These are phyloP conservation scores for Larimichthys polyactis DNA, from an alignment of 2,113 vertebrate species.

Conservation along the genomic window DNA sequence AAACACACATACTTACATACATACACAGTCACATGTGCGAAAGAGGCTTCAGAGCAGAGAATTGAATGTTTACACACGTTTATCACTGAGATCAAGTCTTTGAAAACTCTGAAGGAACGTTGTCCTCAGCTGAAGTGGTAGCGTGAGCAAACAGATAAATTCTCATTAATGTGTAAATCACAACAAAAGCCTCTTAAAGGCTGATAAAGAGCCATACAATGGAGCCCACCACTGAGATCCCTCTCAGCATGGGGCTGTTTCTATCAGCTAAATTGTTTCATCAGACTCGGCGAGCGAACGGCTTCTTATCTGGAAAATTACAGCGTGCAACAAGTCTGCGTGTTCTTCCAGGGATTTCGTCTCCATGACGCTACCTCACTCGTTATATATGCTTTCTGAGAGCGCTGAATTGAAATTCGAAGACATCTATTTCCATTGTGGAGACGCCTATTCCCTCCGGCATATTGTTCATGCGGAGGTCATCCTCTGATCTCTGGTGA, in stretches of 20 bases:
- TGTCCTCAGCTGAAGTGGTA: slow-evolving; percentile 62
- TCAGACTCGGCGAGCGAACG: slow-evolving; percentile 61
- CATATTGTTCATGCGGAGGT: slow-evolving; percentile 42
- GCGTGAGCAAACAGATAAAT: slow-evolving; percentile 78
- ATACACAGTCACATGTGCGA: slow-evolving; percentile 11
- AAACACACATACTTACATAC: slow-evolving; percentile 19
- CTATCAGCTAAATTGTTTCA: slow-evolving; percentile 78
- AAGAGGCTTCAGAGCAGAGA: slow-evolving; percentile 27
- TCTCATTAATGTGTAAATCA: slow-evolving; percentile 82
- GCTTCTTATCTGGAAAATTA: slow-evolving; percentile 73
- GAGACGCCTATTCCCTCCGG: slow-evolving; percentile 20
- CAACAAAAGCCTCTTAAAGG: slow-evolving; percentile 80
- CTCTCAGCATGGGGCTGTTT: slow-evolving; percentile 68
- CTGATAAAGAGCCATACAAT: slow-evolving; percentile 76
- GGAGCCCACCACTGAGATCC: slow-evolving; percentile 66
- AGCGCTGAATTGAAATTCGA: slow-evolving; percentile 29
- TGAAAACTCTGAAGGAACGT: slow-evolving; percentile 31
- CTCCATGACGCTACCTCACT: neutral
- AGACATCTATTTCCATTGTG: slow-evolving; percentile 9
- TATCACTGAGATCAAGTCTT: slow-evolving; percentile 39
- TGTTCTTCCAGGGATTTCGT: slow-evolving; percentile 48
- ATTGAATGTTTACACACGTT: slow-evolving; percentile 25
- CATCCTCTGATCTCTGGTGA: slow-evolving; percentile 23
- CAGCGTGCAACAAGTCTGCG: slow-evolving; percentile 48
- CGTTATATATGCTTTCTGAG: neutral